These are phyloP conservation scores for Drosophila melanica DNA, from an alignment of 1,140 invertebrate species.

Conservation along the genomic window DNA sequence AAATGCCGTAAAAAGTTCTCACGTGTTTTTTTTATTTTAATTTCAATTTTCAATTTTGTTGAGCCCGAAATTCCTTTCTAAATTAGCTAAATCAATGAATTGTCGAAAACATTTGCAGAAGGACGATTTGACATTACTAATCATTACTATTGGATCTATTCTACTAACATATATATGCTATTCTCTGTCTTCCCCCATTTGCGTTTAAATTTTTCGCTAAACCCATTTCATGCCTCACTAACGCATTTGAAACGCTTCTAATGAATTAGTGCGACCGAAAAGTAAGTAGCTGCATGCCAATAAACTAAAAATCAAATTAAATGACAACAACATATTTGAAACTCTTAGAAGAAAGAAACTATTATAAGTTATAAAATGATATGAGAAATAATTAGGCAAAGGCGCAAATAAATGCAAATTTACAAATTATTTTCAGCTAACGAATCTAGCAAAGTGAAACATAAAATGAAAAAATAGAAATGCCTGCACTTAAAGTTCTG, in stretches of 20 bases:
- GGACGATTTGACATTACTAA: background rate
- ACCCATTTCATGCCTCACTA: constrained; percentile 38
- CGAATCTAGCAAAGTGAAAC: too few relatives aligned
- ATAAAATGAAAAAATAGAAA: too few relatives aligned
- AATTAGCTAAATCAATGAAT: background rate
- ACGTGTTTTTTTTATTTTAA: constrained; percentile 11
- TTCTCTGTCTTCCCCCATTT: constrained; percentile 23
- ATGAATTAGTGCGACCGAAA: constrained; percentile 70
- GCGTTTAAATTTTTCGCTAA: constrained; percentile 40
- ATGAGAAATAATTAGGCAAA: too few relatives aligned
- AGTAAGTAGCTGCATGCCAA: constrained; percentile 70
- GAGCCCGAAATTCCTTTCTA: constrained; percentile 11
- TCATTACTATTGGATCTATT: background rate
- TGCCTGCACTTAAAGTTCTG: too few relatives aligned
- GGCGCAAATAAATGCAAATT: too few relatives aligned
- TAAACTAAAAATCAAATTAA: constrained; percentile 1
- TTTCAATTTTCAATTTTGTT: constrained; percentile 1
- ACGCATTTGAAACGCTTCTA: constrained; percentile 40
- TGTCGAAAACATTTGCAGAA: background rate
- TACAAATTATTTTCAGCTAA: too few relatives aligned
- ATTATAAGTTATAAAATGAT: too few relatives aligned
- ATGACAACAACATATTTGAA: too few relatives aligned
- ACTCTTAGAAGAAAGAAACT: too few relatives aligned
- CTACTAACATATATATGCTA: constrained; percentile 20
- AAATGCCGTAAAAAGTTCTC: constrained; percentile 42